Evolutionary conservation across 2,797 vertebrate species (phyloP).

Genomic region (Hirundo rustica): DNA sequence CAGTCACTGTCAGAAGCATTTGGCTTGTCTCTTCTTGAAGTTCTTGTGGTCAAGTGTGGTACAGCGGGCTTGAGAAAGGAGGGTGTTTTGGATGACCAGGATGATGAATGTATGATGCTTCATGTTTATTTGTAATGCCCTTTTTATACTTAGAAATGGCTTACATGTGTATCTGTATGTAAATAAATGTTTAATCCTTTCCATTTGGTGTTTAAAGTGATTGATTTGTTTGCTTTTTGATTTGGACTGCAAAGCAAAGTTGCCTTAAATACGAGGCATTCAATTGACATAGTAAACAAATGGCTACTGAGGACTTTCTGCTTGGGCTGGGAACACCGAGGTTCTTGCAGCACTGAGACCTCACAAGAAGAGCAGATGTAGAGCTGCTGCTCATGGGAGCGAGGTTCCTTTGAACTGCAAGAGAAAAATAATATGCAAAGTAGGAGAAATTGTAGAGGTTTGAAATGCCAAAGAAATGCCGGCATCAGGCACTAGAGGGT

Average conservation of each 20-base stretch:
- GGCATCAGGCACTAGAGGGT: not conserved
- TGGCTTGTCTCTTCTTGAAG: conserved; percentile 41
- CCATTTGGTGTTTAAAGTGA: conserved; percentile 18
- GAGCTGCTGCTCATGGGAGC: not conserved
- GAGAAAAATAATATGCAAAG: not conserved
- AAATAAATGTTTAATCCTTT: conserved; percentile 77
- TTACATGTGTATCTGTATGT: conserved; percentile 72
- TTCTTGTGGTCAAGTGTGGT: conserved; percentile 61
- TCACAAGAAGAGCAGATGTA: not conserved
- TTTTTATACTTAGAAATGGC: conserved; percentile 71
- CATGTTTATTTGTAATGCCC: conserved; percentile 68
- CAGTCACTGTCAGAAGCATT: not conserved
- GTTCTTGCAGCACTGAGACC: not conserved
- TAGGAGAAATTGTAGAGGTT: accelerated
- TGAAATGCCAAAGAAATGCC: not conserved
- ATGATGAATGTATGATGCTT: conserved; percentile 72
- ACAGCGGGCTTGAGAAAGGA: conserved; percentile 65
- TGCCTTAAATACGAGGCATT: not conserved
- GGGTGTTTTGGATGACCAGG: conserved; percentile 69
- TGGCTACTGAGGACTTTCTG: not conserved
- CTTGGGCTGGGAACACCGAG: not conserved
- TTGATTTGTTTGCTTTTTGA: not conserved
- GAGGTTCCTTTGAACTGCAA: not conserved
- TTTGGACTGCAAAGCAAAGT: not conserved
- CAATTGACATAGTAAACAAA: not conserved